Conservation (phyloP, 1,140 invertebrate genomes). For the Choristoneura fumiferana region DNA sequence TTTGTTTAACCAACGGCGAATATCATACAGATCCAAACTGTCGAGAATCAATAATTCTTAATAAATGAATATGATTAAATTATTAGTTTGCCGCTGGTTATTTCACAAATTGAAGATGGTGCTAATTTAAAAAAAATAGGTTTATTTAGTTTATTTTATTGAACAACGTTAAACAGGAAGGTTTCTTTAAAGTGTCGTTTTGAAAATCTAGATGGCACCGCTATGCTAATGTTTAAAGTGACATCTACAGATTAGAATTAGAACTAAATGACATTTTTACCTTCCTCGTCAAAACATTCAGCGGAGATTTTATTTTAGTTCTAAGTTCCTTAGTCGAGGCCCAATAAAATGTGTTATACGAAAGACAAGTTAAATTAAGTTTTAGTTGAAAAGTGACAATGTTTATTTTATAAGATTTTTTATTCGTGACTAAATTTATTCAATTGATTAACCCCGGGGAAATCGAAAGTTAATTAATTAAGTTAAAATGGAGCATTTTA, state of each 20-base stretch:
- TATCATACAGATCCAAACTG: no score
- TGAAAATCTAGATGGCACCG: no score
- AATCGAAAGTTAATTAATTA: conserved; percentile 13
- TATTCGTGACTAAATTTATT: conserved; percentile 2
- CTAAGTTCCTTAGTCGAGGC: conserved; percentile 1
- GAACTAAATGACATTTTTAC: not conserved
- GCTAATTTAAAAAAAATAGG: conserved; percentile 40
- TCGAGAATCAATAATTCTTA: no score
- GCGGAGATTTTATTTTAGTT: conserved; percentile 16
- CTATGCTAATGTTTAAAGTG: no score
- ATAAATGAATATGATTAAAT: no score
- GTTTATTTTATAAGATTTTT: conserved; percentile 4
- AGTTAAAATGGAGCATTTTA: conserved; percentile 27
- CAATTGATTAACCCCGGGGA: not conserved
- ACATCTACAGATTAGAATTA: no score
- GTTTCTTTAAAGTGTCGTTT: no score
- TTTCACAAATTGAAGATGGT: conserved; percentile 35
- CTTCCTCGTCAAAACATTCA: not conserved
- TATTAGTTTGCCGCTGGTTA: not conserved
- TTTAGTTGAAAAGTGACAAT: conserved; percentile 5
- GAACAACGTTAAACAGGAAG: no score
- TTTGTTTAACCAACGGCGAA: no score
- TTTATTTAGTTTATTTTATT: conserved; percentile 26
- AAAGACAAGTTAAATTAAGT: conserved; percentile 4
- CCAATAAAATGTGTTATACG: conserved; percentile 1